These are phyloP conservation scores for Hapalemur alaotrensis DNA, from an alignment of 2,797 vertebrate species.

Conservation along the genomic window DNA sequence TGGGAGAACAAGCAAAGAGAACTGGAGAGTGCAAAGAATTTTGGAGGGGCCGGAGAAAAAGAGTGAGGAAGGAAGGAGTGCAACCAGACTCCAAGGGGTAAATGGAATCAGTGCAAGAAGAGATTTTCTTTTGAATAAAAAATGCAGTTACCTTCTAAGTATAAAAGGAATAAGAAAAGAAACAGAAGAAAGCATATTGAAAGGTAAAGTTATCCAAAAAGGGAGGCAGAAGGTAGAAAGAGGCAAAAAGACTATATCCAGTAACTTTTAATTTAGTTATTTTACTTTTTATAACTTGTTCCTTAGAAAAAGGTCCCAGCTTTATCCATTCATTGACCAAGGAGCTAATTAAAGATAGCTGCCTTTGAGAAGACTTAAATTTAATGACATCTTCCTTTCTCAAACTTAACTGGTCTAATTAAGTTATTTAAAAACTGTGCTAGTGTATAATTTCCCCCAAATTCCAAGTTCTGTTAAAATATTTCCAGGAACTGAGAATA, in stretches of 20 bases:
- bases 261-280: constrained; percentile 33
- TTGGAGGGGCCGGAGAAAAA: neutral
- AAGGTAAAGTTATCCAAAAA: neutral
- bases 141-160: neutral
- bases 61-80: neutral
- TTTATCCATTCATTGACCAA: constrained; percentile 2
- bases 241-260: neutral
- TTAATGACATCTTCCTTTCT: constrained; percentile 47
- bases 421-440: constrained; percentile 48
- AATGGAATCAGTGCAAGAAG: neutral
- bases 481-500: constrained; percentile 64
- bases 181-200: neutral
- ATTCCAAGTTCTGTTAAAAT: constrained; percentile 52
- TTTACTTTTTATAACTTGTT: constrained; percentile 43
- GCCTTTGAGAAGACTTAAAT: constrained; percentile 24
- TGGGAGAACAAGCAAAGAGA: neutral
- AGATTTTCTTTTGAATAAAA: constrained; percentile 35
- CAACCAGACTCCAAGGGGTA: neutral
- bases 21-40: neutral
- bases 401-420: constrained; percentile 28
- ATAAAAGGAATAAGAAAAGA: constrained; percentile 32
- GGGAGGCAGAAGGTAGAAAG: neutral
- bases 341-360: constrained; percentile 30
- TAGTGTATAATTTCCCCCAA: constrained; percentile 27
- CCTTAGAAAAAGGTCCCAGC: neutral